These are phyloP conservation scores for Philotrypesis tridentata DNA, from an alignment of 1,140 invertebrate genomes.

Conservation along the genomic window DNA sequence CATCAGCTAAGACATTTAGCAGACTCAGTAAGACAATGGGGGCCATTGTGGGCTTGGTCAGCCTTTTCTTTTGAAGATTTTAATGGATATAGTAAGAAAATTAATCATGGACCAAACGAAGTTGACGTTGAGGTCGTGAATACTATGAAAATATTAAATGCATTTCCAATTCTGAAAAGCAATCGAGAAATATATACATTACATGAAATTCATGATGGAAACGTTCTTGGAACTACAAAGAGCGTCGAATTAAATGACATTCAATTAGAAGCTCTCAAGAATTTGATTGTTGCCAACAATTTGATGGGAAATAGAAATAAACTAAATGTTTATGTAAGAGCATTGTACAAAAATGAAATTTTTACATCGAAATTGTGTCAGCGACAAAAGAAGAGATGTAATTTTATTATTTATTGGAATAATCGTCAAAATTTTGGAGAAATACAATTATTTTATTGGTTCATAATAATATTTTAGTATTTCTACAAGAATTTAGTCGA, in stretches of 20 bases:
- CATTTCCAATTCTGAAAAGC: constrained; percentile 23
- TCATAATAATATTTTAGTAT: background rate
- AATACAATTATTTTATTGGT: too few relatives aligned
- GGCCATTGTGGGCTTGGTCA: constrained; percentile 39
- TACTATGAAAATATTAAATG: constrained; percentile 33
- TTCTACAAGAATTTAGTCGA: constrained; percentile 3
- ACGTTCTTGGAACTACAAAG: background rate
- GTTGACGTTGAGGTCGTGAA: constrained; percentile 37
- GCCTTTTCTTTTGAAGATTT: constrained; percentile 45
- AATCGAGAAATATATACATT: background rate
- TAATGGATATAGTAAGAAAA: constrained; percentile 32
- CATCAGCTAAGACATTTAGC: constrained; percentile 42
- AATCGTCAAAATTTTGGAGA: constrained; percentile 3
- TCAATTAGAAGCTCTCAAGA: background rate
- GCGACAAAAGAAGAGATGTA: too few relatives aligned
- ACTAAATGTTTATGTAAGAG: background rate
- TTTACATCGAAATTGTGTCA: too few relatives aligned
- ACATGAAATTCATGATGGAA: background rate
- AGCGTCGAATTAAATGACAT: background rate
- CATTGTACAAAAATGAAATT: too few relatives aligned
- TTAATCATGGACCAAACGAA: constrained; percentile 41
- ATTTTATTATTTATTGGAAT: too few relatives aligned
- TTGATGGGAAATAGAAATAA: background rate
- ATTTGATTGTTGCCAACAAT: constrained; percentile 25
- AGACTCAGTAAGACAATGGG: constrained; percentile 29